These are phyloP conservation scores for Odontophorus gujanensis DNA, from an alignment of 2,113 vertebrate species.

Conservation along the genomic window DNA sequence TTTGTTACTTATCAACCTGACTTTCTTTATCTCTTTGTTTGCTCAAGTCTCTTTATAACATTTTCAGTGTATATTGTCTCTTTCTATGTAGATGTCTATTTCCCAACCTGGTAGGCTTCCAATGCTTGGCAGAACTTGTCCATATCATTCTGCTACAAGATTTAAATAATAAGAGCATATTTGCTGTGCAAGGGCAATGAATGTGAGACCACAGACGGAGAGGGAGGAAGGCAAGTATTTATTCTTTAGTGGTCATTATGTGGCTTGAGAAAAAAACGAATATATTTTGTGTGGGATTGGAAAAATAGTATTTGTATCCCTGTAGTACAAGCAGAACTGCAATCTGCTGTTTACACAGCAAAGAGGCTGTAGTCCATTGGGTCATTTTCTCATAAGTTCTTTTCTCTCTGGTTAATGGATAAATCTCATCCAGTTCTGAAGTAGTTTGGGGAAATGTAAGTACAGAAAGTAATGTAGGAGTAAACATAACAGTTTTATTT, in stretches of 20 bases:
- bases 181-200: not conserved
- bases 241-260: not conserved
- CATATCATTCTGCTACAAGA: not conserved
- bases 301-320: conserved; percentile 29
- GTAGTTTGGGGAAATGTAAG: not conserved
- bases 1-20: not conserved
- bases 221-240: not conserved
- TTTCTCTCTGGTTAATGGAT: not conserved
- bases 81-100: not conserved
- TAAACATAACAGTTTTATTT: not conserved
- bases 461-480: not conserved
- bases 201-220: not conserved
- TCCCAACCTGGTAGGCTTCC: not conserved
- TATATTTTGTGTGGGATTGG: not conserved
- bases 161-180: not conserved
- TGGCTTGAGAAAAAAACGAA: not conserved
- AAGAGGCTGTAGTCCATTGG: not conserved
- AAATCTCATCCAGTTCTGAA: not conserved
- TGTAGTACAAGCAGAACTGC: not conserved
- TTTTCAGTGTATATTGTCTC: not conserved
- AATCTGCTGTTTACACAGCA: conserved; percentile 60
- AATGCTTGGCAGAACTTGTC: not conserved
- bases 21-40: not conserved
- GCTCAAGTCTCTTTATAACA: not conserved
- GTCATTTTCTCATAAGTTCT: not conserved